Base-by-base conservation (phyloP, 2,888 invertebrate species). In the Aphrophora alni region DNA sequence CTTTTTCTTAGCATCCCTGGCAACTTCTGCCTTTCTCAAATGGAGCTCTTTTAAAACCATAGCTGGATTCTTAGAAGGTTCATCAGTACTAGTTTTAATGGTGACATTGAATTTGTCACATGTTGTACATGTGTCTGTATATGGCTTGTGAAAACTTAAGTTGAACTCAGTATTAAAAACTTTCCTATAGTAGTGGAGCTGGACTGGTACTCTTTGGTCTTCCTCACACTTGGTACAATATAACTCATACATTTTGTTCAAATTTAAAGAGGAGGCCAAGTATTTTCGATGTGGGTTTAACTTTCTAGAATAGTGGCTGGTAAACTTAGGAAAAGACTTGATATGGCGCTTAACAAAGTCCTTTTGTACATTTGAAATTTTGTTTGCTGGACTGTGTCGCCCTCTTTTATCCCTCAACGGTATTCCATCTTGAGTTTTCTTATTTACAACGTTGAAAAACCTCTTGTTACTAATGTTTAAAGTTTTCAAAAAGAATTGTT, bases 201-300 rank as follows among this genome's bases (percentile, higher is more conserved):
- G 33, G 28, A 74, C 74, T 33, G 33, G 74, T n/a, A 38, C 38
- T 74, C 28, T 74, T 28, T 74, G 1, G n/a, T 74, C 38, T 74
- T 74, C 74, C 38, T 21, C 74, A n/a, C 74, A 28, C 25, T 74
- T 74, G 4, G 25, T 71, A 71, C 10, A 14, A 26, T 71, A 74
- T 74, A 74, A 38, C 74, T 74, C 74, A 17, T 74, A 74, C 74
- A 21, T 38, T 38, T 74, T 33, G 74, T 74, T 74, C 17, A 74
- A 27, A 74, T 74, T 74, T 74, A 27, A 38, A 38, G 74, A 74
- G 21, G 25, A 71, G 25, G 4, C 27, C 27, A 71, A 26, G 21
- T 33, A 74, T 74, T 74, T 73, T 38, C n/a, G 33, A 12, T 74
- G 38, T 74, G 38, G 3, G 38, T 74, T 74, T 5, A 38, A 33